Percentiles rank a stretch among this genome's conserved stretches.
Evolutionary conservation across 2,797 vertebrate genomes (phyloP).

Genomic region (Phrynocephalus vlangalii): DNA sequence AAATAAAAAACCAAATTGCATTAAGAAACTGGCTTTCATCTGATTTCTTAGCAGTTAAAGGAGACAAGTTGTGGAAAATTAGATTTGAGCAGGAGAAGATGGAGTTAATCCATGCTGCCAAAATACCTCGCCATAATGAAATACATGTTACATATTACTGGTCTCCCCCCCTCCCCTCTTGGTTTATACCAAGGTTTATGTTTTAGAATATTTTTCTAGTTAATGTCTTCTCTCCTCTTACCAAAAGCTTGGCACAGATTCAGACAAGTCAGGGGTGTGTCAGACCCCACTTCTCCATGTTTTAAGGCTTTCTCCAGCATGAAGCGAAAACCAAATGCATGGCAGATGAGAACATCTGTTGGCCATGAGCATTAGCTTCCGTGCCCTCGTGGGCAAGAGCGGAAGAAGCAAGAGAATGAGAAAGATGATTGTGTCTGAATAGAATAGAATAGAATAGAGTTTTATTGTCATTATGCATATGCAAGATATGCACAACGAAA

Average conservation of each 20-base stretch:
- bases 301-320: conserved; percentile 48
- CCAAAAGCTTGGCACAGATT: conserved; percentile 58
- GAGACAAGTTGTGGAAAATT: background rate
- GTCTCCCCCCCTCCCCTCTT: conserved; percentile 42
- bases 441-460: no score
- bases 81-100: background rate
- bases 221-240: conserved; percentile 41
- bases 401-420: background rate
- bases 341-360: background rate
- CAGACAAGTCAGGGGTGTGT: conserved; percentile 45
- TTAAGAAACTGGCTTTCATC: conserved; percentile 9
- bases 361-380: background rate
- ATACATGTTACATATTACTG: conserved; percentile 57
- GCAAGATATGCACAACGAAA: no score
- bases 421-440: background rate
- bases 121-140: conserved; percentile 56
- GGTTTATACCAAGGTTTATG: conserved; percentile 56
- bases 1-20: conserved; percentile 43
- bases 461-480: no score
- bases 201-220: conserved; percentile 30
- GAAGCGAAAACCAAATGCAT: background rate
- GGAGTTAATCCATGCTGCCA: conserved; percentile 38
- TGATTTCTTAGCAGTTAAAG: background rate
- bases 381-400: background rate
- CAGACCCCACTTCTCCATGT: conserved; percentile 51